Evolutionary conservation across 2,888 invertebrate genomes (phyloP), one percentile per base, ranked within the genome.

Genomic region (Plemyria rubiginata): DNA sequence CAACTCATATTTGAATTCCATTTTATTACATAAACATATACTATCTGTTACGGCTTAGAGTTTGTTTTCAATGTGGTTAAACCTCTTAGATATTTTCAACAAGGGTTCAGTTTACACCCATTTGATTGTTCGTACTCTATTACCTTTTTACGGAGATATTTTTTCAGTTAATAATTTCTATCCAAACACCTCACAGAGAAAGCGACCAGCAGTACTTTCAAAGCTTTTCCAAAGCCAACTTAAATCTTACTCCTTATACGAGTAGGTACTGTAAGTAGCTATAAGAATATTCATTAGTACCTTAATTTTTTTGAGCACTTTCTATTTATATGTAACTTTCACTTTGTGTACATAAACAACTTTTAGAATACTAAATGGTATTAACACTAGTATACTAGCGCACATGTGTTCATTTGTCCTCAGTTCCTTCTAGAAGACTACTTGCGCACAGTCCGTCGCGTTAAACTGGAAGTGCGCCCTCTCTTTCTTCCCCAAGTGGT

Each of bases 391-490:
- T 32, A 8, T 32, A 22, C 4, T 32, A 32, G 4, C 8, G 2
- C 36, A 9, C 36, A 38, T 38, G 36, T 38, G 11, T 38, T 11
- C 3, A n/a, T 50, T 52, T 22, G 9, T 45, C 16, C 16, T 1
- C 87, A 97, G 95, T 95, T 96, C 80, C 93, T 97, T 48, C 94
- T 97, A 61, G 95, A 96, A 79, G 95, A 96, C 82, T 97, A 97
- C 75, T 88, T 96, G 38, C 90, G 93, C 51, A 95, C 96, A 2
- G 96, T 97, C 0, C 94, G 94, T 57, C 94, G 95, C 36, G 97
- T 97, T 0, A 97, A 97, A 79, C 88, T 96, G 49, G 98, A 98
- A 88, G 97, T 98, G 13, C 94, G 98, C n/a, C 97, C 98, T 22
- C 91, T 99, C 54, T 96, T 99, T 81, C 93, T 98, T 38, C 98